phyloP scores from a whole-genome alignment of 2,113 vertebrate genomes.

The Stercorarius parasiticus region DNA sequence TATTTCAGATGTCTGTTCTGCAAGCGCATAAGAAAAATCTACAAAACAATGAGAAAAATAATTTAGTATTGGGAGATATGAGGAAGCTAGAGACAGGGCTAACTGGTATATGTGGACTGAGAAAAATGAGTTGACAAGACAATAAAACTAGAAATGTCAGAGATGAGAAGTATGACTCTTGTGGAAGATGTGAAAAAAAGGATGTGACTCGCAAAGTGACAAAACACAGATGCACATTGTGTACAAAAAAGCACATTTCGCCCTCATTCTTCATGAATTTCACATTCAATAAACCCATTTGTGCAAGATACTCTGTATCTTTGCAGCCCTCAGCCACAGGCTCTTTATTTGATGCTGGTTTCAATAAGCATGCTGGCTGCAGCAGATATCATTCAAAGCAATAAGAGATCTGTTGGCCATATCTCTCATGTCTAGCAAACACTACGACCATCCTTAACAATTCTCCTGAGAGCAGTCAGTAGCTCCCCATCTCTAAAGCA shows the following conservation, averaged over 20 bases:
- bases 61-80: neutral
- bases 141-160: conserved; percentile 4
- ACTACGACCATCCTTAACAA: neutral
- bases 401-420: neutral
- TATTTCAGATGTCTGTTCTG: neutral
- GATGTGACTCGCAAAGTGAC: neutral
- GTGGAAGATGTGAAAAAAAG: neutral
- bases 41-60: neutral
- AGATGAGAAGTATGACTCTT: neutral
- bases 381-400: conserved; percentile 20
- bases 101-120: neutral
- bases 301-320: neutral
- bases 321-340: neutral
- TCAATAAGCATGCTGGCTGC: neutral
- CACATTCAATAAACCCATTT: neutral
- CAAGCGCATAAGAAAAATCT: neutral
- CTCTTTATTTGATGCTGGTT: neutral
- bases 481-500: neutral
- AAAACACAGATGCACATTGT: neutral
- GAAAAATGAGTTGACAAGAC: conserved; percentile 47
- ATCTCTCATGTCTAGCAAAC: neutral
- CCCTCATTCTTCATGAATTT: conserved; percentile 36
- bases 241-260: neutral
- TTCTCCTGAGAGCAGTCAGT: neutral
- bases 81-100: neutral